Base-by-base conservation (phyloP, 2,888 invertebrate genomes). In the Cheilosia soror region DNA sequence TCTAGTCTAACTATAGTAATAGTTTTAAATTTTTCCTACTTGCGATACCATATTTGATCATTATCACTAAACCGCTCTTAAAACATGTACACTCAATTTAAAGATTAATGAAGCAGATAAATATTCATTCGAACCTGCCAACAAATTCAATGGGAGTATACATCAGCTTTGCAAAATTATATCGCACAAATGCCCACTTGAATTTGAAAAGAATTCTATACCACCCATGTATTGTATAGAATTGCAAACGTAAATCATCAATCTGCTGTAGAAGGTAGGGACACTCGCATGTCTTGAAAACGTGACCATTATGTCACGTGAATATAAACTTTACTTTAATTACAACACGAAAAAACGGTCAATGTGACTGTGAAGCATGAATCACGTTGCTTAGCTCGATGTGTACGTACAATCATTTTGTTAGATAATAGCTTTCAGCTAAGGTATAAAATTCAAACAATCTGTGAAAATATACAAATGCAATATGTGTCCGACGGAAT, bases 271-370 rank as follows among this genome's bases (percentile, higher is more conserved):
- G 4, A 27, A 5, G 20, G 5, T 3, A 37, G 9, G 11, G 4
- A 4, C 44, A 53, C 62, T 62, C 29, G 63, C 63, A 49, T 20
- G 76, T 68, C 51, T 51, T n/a, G n/a, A 42, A 76, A 76, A 76
- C 76, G 76, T 76, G 76, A 76, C 68, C 60, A 42, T 25, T 51
- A 33, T 42, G 53, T 51, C 76, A 76, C 76, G 68, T 76, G 76
- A 60, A 76, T 37, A 66, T n/a, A 25, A 25, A 27, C 69, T 13
- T 44, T 44, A n/a, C 47, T 15, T 62, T 5, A 44, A 62, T 53
- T 55, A 33, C n/a, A 44, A 68, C 31, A 55, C n/a, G 0, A 47
- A 47, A 5, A 47, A 47, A 7, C 44, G 15, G 6, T 44, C 1
- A 44, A 44, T 55, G 58, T 29, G 40, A 73, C 55, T 63, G 63